Evolutionary conservation across 2,888 invertebrate species (phyloP).

Genomic region (Agonopterix heracliana): DNA sequence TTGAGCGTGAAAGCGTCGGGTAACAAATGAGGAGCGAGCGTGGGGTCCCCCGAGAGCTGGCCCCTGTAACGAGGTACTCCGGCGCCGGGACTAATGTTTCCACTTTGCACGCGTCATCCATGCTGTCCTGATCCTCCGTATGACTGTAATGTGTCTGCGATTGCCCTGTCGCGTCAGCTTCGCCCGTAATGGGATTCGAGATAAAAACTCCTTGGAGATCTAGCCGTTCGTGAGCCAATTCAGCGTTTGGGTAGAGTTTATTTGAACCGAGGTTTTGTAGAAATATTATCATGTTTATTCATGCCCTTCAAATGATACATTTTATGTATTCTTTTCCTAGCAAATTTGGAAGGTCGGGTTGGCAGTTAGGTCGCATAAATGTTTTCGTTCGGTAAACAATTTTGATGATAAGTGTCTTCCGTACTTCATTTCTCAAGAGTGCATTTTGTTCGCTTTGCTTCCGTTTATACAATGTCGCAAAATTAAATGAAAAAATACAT

Average conservation of each 20-base stretch:
- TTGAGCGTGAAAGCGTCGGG: constrained; percentile 30
- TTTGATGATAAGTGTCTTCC: no score
- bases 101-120: constrained; percentile 46
- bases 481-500: constrained; percentile 37
- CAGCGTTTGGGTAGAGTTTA: not conserved
- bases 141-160: constrained; percentile 7
- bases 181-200: constrained; percentile 25
- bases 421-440: no score
- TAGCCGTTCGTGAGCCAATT: constrained; percentile 8
- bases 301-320: no score
- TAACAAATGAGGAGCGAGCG: constrained; percentile 42
- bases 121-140: constrained; percentile 11
- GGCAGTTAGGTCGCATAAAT: no score
- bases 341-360: no score
- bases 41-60: constrained; percentile 37
- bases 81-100: constrained; percentile 38
- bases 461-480: not conserved
- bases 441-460: no score
- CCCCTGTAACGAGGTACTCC: constrained; percentile 37
- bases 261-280: no score
- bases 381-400: no score
- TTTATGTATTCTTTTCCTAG: no score
- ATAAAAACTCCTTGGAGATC: constrained; percentile 25
- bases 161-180: constrained; percentile 19
- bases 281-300: no score